Base-by-base conservation (phyloP, 2,888 invertebrate species). In the Tuta absoluta region DNA sequence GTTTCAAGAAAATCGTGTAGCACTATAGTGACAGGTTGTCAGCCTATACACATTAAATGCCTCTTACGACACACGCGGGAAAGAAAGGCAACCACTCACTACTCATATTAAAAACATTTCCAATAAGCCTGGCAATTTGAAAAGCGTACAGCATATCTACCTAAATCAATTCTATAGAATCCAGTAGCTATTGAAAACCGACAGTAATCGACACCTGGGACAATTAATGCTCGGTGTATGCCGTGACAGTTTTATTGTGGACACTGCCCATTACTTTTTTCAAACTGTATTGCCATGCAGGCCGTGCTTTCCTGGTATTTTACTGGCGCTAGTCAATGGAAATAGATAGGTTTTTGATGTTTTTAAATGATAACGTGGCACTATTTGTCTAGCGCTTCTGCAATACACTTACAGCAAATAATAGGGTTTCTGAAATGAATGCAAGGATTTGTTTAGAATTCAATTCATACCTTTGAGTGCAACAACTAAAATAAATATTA, bases 191-290 rank as follows among this genome's bases (percentile, higher is more conserved):
- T 33, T 14, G 28, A 28, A 53, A 10, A 28, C 23, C 77, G 70
- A 75, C 75, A 77, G 81, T 83, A 84, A 85, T 85, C 85, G 81
- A 81, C 85, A 86, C 87, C 86, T 84, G 86, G 63, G 79, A 84
- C 86, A 82, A 86, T 86, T 85, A 86, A 86, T 84, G 79, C 78
- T 67, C 62, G 49, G 11, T 33, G 45, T 37, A 33, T 60, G 45
- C 23, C 57, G 28, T 23, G 41, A 38, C 59, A 45, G 41, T 60
- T 60, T 60, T 60, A 60, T 60, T 60, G 59, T 45, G 24, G 19
- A 33, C 38, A 38, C 17, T 19, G 21, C 17, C 19, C 58, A 56
- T 56, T 56, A 24, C 56, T 56, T 56, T 56, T 53, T 23, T 56
- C 24, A 24, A n/a, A 21, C 17, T 24, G 56, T 23, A 24, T 56